Base-by-base conservation (phyloP, 2,888 invertebrate genomes). In the Stenchaetothrips biformis region DNA sequence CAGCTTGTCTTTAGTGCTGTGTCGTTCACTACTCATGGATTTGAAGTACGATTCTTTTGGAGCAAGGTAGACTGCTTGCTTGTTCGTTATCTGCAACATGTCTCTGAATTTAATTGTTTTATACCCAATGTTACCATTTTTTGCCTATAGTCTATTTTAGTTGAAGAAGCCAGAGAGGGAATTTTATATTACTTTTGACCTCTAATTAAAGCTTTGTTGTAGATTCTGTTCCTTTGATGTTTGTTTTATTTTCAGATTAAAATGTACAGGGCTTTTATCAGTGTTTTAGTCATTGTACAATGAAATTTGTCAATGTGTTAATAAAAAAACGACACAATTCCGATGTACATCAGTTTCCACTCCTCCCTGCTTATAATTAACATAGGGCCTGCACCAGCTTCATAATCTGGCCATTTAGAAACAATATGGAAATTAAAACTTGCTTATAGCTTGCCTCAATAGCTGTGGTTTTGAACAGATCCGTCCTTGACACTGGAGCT, bases 341-440 rank as follows among this genome's bases (percentile, higher is more conserved):
- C 37, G 67, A 74, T 74, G 67, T 59, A 59, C 59, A 59, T 74
- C 67, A 74, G 67, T 74, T 74, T 21, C 67, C 25, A 74, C 67
- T 74, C 21, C 25, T 74, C 67, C 67, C 67, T 74, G 67, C 67
- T 37, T 37, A 37, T 37, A 37, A n/a, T 25, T 74, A 25, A 21
- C 25, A 25, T 74, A n/a, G 25, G 67, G 67, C 53, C 25, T 7
- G 11, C 21, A 74, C 37, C 37, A 37, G 37, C 37, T 37, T 37
- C 37, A 37, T 37, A 37, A 37, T 37, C 37, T 37, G 37, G 37
- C 37, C 37, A 37, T 1, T 37, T 37, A 37, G 37, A 37, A 37
- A 37, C 37, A 37, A 37, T 37, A 37, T 37, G 37, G 37, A 37
- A 37, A 1, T 4, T 59, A 59, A 18, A 59, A 74, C 7, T 11